These are phyloP conservation scores for Poecilobothrus nobilitatus DNA, from an alignment of 2,888 invertebrate species.

Conservation along the genomic window DNA sequence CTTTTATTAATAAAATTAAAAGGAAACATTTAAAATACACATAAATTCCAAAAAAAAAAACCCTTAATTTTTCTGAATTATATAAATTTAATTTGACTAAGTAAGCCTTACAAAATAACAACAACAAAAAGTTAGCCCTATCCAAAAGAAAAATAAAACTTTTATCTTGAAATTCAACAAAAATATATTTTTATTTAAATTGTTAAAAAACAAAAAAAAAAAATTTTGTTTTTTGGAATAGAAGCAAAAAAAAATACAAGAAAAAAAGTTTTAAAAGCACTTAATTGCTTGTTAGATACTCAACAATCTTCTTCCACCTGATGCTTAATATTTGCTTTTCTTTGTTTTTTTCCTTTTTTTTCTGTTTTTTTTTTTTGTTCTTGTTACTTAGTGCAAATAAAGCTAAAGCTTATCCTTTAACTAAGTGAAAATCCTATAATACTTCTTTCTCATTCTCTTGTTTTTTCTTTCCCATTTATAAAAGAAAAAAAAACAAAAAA, in stretches of 20 bases:
- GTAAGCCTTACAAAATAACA: neutral
- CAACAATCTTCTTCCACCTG: neutral
- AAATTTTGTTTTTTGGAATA: neutral
- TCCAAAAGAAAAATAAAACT: no score
- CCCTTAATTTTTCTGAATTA: no score
- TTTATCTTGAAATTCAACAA: no score
- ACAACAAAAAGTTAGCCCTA: neutral
- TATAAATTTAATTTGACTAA: neutral
- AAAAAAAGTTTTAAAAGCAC: neutral
- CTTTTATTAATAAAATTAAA: no score
- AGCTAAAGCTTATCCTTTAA: conserved; percentile 1
- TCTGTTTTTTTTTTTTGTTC: no score
- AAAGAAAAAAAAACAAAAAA: neutral
- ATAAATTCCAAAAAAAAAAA: no score
- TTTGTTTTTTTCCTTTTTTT: no score
- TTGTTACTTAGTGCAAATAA: neutral
- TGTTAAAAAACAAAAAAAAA: neutral
- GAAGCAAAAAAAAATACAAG: neutral
- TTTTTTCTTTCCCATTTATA: neutral
- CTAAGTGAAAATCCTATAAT: conserved; percentile 1
- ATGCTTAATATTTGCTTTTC: neutral
- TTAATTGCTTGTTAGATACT: neutral
- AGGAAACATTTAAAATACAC: no score
- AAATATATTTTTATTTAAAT: no score
- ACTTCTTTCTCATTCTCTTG: neutral